Evolutionary conservation across 2,797 vertebrate species (phyloP).

Genomic region (Remorina albescens): DNA sequence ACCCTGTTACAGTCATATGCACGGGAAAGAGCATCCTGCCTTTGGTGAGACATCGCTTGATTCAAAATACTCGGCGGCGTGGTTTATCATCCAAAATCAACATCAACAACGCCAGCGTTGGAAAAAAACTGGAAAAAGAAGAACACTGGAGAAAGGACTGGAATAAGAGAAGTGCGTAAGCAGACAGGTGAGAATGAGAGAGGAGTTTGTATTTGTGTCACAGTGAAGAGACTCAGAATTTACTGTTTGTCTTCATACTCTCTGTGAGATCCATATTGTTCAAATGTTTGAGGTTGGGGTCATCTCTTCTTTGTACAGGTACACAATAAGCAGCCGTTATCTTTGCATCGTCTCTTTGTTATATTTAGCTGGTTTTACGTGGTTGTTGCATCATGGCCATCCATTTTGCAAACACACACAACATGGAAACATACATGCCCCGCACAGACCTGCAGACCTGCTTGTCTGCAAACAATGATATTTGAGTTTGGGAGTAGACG

Average conservation of each 20-base stretch:
- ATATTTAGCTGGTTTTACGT: slow-evolving; percentile 48
- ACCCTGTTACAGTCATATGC: slow-evolving; percentile 34
- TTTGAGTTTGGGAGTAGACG: slow-evolving; percentile 28
- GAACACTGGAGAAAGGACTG: slow-evolving; percentile 14
- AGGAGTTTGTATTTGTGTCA: slow-evolving; percentile 21
- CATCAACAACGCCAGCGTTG: neutral
- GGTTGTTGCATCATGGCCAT: slow-evolving; percentile 70
- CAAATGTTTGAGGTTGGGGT: slow-evolving; percentile 24
- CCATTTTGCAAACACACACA: slow-evolving; percentile 52
- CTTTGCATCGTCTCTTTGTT: slow-evolving; percentile 45
- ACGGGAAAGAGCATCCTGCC: slow-evolving; percentile 46
- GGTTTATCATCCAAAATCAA: slow-evolving; percentile 21
- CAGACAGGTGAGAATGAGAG: slow-evolving; percentile 67
- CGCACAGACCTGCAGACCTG: neutral
- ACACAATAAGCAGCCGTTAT: slow-evolving; percentile 1
- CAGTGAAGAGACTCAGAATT: neutral
- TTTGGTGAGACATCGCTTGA: slow-evolving; percentile 27
- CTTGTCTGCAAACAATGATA: slow-evolving; percentile 18
- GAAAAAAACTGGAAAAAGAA: slow-evolving; percentile 29
- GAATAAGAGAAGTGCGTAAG: slow-evolving; percentile 48
- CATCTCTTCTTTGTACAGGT: neutral
- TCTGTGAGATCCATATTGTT: slow-evolving; percentile 9
- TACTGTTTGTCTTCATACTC: neutral
- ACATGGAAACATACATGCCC: slow-evolving; percentile 15
- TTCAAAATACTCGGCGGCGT: slow-evolving; percentile 33